These are phyloP conservation scores for Brachypteracias leptosomus DNA, from an alignment of 2,113 vertebrate genomes.

Conservation along the genomic window DNA sequence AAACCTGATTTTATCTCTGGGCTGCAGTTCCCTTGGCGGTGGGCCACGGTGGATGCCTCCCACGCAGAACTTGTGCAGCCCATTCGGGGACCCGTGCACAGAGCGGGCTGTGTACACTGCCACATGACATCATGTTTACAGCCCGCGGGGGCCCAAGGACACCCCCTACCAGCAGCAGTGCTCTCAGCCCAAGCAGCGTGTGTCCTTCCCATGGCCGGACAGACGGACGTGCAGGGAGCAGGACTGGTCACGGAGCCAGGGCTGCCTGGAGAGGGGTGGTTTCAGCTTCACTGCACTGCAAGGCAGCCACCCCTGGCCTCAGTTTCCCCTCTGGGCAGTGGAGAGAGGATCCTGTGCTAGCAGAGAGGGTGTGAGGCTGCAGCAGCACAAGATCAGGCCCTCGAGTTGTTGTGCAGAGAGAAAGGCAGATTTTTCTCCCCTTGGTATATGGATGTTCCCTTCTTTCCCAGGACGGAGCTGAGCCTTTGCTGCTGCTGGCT, in stretches of 20 bases:
- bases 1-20: slow-evolving; percentile 71
- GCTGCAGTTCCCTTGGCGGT: slow-evolving; percentile 63
- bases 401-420: not conserved
- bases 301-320: not conserved
- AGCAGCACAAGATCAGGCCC: not conserved
- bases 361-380: not conserved
- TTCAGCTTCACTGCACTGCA: not conserved
- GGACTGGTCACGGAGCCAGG: not conserved
- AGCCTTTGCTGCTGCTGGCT: not conserved
- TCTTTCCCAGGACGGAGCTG: not conserved
- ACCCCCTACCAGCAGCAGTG: not conserved
- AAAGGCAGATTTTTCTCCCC: not conserved
- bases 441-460: not conserved
- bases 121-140: slow-evolving; percentile 56
- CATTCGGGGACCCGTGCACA: slow-evolving; percentile 30
- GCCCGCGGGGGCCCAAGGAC: slow-evolving; percentile 48
- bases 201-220: not conserved
- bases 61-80: slow-evolving; percentile 56
- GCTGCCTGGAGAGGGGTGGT: not conserved
- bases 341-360: not conserved
- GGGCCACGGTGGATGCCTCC: slow-evolving; percentile 54
- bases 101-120: slow-evolving; percentile 22
- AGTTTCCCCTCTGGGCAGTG: not conserved
- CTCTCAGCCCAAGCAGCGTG: not conserved
- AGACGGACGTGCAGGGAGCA: fast-evolving